Conservation (phyloP, 2,113 vertebrate species). For the Sinocyclocheilus rhinocerous region DNA sequence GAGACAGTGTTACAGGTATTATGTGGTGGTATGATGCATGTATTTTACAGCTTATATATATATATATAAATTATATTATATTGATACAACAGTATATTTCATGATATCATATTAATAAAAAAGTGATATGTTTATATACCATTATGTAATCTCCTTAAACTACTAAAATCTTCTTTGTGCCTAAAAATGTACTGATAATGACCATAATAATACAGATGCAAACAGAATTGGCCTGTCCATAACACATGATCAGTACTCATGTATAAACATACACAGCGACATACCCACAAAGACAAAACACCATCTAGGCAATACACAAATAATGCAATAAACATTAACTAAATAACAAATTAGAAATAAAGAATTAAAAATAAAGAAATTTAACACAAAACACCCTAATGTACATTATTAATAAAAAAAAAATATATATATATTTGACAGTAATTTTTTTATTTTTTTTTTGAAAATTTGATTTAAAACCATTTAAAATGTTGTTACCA, state of each 20-base stretch:
- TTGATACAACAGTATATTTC: not conserved
- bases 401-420: no score
- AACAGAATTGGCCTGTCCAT: not conserved
- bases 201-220: not conserved
- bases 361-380: no score
- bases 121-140: not conserved
- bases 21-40: not conserved
- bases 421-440: no score
- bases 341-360: not conserved
- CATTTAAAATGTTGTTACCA: not conserved
- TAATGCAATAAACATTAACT: not conserved
- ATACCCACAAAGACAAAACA: not conserved
- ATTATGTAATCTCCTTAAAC: not conserved
- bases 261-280: not conserved
- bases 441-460: not conserved
- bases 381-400: not conserved
- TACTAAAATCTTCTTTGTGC: not conserved
- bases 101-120: not conserved
- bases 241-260: not conserved
- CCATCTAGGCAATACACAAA: not conserved
- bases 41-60: not conserved
- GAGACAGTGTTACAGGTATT: not conserved
- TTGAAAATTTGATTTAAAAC: not conserved
- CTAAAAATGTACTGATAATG: not conserved
- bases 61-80: no score